Evolutionary conservation across 2,888 invertebrate species (phyloP), one percentile per base, ranked within the genome.

Genomic region (Drosophila monieri): DNA sequence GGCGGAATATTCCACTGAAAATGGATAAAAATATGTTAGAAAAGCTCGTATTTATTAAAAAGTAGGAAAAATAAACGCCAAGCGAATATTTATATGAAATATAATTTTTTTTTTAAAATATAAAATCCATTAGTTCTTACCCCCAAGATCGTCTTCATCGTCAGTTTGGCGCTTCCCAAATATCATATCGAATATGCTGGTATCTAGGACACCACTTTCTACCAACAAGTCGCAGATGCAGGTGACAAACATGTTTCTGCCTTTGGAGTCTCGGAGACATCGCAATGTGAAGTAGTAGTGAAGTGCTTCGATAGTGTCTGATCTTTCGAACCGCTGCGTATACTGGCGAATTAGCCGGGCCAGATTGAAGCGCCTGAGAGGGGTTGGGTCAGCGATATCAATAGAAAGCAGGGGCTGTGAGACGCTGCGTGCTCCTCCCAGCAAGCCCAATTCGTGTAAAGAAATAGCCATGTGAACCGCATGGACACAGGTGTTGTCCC

Each of bases 401-500:
- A 95, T 95, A 1, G 95, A 94, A 74, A 96, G 92, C 65, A 97
- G 92, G 1, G 96, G 96, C 14, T 96, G 94, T 84, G 95, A 94
- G 1, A 95, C 94, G 89, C 95, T 95, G 27, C 94, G 92, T 0
- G 97, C 95, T 0, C 95, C 94, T 0, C 96, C 95, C 58, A 99
- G 91, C 85, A 98, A 93, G 83, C 96, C 96, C 56, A 96, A 93
- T 89, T 98, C 97, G 85, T 97, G 95, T 56, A 99, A 93, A 3
- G 97, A 97, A 64, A 99, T 93, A 0, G 98, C 98, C 92, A 98
- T 95, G 90, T 99, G 99, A 0, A 99, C 97, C 5, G 97, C 96
- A 90, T 98, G 98, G 12, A 96, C 94, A 86, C 96, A 94, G 89
- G 94, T 95, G 78, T 94, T 93, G 74, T 93, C 94, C 46, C 87